These are phyloP conservation scores for Azorinus chamasolen DNA, from an alignment of 2,888 invertebrate genomes.

Conservation along the genomic window DNA sequence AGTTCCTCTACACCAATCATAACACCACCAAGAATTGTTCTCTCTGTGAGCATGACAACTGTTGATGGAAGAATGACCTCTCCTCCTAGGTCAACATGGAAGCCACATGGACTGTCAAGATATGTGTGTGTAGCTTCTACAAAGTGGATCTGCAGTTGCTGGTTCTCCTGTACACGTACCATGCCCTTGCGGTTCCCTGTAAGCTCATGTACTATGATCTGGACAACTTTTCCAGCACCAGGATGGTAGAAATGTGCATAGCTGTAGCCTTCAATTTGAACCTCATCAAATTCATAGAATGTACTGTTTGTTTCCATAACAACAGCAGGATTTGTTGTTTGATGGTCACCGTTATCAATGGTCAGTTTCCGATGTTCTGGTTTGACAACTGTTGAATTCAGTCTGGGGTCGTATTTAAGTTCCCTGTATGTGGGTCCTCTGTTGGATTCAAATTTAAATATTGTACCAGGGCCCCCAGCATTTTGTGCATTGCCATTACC, in stretches of 20 bases:
- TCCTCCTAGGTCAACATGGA: slow-evolving; percentile 76
- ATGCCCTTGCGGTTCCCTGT: slow-evolving; percentile 77
- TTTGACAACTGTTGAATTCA: slow-evolving; percentile 68
- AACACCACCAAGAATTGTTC: slow-evolving; percentile 70
- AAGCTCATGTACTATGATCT: slow-evolving; percentile 73
- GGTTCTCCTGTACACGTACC: slow-evolving; percentile 70
- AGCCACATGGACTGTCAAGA: slow-evolving; percentile 77
- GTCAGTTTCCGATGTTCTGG: slow-evolving; percentile 76
- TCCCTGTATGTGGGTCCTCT: slow-evolving; percentile 79
- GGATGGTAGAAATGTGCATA: slow-evolving; percentile 80
- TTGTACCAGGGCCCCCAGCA: slow-evolving; percentile 77
- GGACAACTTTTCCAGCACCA: slow-evolving; percentile 54
- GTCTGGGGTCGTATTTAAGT: slow-evolving; percentile 76
- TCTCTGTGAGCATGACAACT: slow-evolving; percentile 70
- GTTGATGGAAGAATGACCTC: slow-evolving; percentile 75
- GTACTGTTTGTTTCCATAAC: slow-evolving; percentile 72
- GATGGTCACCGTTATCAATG: slow-evolving; percentile 67
- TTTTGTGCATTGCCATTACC: slow-evolving; percentile 32
- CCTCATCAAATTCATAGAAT: slow-evolving; percentile 77
- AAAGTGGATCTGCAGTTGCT: slow-evolving; percentile 71
- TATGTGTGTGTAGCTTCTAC: slow-evolving; percentile 78
- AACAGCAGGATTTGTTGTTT: slow-evolving; percentile 74
- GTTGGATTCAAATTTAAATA: slow-evolving; percentile 78
- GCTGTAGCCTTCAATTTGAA: slow-evolving; percentile 73
- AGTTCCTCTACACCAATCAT: slow-evolving; percentile 76